Percentiles rank a stretch among this genome's conserved stretches.
phyloP scores from a whole-genome alignment of 2,797 vertebrate species.

The Staurois parvus region DNA sequence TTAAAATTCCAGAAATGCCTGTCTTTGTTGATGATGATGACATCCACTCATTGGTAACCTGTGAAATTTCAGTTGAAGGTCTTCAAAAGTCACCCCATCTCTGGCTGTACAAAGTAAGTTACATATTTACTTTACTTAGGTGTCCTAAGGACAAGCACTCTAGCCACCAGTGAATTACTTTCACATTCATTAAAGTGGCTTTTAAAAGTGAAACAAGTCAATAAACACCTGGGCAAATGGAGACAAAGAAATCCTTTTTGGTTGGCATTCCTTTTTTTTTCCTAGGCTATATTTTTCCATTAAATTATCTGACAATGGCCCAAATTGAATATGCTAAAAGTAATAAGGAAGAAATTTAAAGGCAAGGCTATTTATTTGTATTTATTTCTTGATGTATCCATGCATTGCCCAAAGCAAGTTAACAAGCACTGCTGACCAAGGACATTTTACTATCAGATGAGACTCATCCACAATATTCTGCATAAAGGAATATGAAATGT shows the following conservation, averaged over 20 bases:
- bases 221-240: background rate
- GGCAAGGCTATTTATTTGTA: background rate
- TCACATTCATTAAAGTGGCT: slow-evolving; percentile 8
- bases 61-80: slow-evolving; percentile 17
- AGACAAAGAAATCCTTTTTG: background rate
- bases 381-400: background rate
- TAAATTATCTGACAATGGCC: background rate
- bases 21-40: slow-evolving; percentile 38
- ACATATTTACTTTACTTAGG: slow-evolving; percentile 8
- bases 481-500: background rate
- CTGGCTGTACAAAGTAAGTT: slow-evolving; percentile 14
- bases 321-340: background rate
- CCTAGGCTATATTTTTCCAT: background rate
- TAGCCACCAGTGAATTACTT: background rate
- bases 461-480: background rate
- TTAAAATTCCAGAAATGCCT: slow-evolving; percentile 53
- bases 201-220: slow-evolving; percentile 23
- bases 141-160: background rate
- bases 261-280: slow-evolving; percentile 13
- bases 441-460: background rate
- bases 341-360: background rate
- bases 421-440: background rate
- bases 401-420: background rate
- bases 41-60: slow-evolving; percentile 36
- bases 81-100: background rate